Evolutionary conservation across 2,888 invertebrate species (phyloP).

Genomic region (Yponomeuta evonymella): DNA sequence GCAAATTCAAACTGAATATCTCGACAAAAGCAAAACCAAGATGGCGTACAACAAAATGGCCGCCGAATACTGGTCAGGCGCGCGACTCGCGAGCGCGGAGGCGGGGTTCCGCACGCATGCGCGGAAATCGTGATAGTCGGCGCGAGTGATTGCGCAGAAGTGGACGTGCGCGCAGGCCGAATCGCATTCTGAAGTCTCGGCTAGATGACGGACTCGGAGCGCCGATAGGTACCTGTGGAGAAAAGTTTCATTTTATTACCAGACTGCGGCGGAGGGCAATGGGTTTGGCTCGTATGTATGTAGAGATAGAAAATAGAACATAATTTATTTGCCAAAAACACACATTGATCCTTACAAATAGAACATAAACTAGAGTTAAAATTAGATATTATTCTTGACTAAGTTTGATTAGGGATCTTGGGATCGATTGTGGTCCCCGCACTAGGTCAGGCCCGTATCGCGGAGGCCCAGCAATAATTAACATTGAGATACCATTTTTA

Average conservation of each 20-base stretch:
- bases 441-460: too few relatives aligned
- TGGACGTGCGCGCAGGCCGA: slow-evolving; percentile 87
- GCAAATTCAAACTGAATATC: background rate
- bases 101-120: slow-evolving; percentile 88
- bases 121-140: slow-evolving; percentile 88
- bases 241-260: background rate
- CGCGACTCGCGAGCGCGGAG: slow-evolving; percentile 81
- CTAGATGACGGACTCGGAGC: slow-evolving; percentile 81
- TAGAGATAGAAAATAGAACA: too few relatives aligned
- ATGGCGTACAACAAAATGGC: slow-evolving; percentile 64
- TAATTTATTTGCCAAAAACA: too few relatives aligned
- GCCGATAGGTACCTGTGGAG: slow-evolving; percentile 81
- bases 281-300: too few relatives aligned
- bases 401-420: too few relatives aligned
- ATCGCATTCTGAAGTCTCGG: slow-evolving; percentile 77
- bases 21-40: slow-evolving; percentile 46
- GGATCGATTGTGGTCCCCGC: too few relatives aligned
- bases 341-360: too few relatives aligned
- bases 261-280: too few relatives aligned
- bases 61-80: slow-evolving; percentile 53
- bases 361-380: too few relatives aligned
- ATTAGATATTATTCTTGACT: too few relatives aligned
- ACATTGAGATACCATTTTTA: too few relatives aligned
- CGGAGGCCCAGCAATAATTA: too few relatives aligned
- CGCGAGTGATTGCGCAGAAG: slow-evolving; percentile 90